Evolutionary conservation across 2,113 vertebrate genomes (phyloP).

Genomic region (Deroptyus accipitrinus): DNA sequence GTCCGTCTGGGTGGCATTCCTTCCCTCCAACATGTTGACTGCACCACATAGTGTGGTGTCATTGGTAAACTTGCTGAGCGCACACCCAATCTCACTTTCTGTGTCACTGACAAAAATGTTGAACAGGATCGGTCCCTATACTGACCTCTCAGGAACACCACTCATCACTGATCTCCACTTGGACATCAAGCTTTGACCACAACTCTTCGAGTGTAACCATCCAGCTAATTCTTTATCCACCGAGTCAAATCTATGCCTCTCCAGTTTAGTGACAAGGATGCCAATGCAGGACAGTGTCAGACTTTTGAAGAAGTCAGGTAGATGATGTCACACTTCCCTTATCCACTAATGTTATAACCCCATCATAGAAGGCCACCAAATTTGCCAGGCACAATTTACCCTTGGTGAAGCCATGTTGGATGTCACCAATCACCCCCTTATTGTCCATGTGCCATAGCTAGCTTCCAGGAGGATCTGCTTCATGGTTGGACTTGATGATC

Average conservation of each 20-base stretch:
- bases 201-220: neutral
- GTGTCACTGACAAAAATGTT: neutral
- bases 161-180: neutral
- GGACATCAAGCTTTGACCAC: neutral
- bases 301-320: neutral
- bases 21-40: neutral
- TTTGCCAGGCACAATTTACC: neutral
- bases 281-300: neutral
- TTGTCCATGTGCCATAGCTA: neutral
- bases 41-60: neutral
- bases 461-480: neutral
- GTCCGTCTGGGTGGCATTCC: neutral
- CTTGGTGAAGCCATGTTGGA: neutral
- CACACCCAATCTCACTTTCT: neutral
- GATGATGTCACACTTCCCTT: neutral
- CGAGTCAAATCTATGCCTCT: neutral
- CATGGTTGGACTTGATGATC: neutral
- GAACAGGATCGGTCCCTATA: neutral
- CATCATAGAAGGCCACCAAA: neutral
- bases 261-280: neutral
- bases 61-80: neutral
- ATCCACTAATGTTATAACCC: neutral
- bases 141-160: neutral
- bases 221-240: neutral
- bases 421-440: neutral